Evolutionary conservation across 1,140 invertebrate species (phyloP).

Genomic region (Lepidurus couesii): DNA sequence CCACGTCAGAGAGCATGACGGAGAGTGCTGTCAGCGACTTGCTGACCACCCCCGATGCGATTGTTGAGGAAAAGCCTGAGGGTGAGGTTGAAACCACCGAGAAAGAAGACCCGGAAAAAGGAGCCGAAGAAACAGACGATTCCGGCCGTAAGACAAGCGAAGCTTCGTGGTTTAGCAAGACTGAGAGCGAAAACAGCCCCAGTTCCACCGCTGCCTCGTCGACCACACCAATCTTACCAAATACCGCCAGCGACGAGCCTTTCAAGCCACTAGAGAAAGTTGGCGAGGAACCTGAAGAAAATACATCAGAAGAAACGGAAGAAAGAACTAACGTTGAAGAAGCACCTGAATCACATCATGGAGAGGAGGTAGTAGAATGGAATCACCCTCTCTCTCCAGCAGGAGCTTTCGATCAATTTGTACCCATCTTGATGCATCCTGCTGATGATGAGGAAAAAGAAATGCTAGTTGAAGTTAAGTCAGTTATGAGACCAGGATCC

Average conservation of each 20-base stretch:
- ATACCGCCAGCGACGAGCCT: neutral
- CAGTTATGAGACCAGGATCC: neutral
- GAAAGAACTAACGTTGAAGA: neutral
- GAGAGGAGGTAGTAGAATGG: neutral
- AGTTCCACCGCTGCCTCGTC: neutral
- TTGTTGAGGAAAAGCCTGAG: neutral
- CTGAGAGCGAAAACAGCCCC: neutral
- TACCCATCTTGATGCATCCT: neutral
- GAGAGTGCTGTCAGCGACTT: slow-evolving; percentile 14
- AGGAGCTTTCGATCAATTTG: neutral
- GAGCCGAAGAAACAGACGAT: slow-evolving; percentile 35
- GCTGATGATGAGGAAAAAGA: neutral
- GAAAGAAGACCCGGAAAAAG: slow-evolving; percentile 36
- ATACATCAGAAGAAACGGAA: neutral
- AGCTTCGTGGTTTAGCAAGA: neutral
- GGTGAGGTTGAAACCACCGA: neutral
- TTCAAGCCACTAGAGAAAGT: neutral
- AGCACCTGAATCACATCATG: neutral
- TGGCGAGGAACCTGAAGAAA: neutral
- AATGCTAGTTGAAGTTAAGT: neutral
- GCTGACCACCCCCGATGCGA: neutral
- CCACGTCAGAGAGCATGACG: neutral
- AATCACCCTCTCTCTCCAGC: neutral
- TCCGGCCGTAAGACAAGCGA: neutral
- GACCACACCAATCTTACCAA: neutral